Evolutionary conservation across 2,888 invertebrate species (phyloP), one percentile per base, ranked within the genome.

Genomic region (Dioctria rufipes): DNA sequence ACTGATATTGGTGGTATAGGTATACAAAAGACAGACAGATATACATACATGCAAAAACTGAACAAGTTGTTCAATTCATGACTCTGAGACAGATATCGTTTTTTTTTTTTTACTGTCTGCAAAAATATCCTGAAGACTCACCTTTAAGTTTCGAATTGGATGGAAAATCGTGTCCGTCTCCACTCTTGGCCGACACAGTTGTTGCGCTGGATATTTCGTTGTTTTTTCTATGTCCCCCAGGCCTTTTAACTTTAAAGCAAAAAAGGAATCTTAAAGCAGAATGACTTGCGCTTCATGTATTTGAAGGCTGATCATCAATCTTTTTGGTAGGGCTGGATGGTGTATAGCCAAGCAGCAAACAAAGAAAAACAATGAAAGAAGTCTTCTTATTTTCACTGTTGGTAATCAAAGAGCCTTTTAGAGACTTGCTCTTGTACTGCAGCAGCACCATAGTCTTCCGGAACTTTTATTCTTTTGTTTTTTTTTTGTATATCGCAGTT

Each of bases 281-380:
- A 78, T 78, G 78, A 78, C 65, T 78, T 65, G 69, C 25, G 25
- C 69, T 78, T 78, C 78, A 78, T 46, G 78, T 66, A 65, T 66
- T 66, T 78, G 78, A 78, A 66, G 66, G 13, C 40, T 78, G 78
- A 66, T 78, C 78, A 78, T 78, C 78, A 78, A 78, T 78, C 78
- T 78, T 78, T 40, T 13, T 13, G 40, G 11, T 25, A 25, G 25
- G 25, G 25, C 25, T 25, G 25, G 25, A 25, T 25, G 25, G 25
- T 25, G 25, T 25, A 25, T 25, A 25, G 25, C 25, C 25, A 25
- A 2, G 25, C 25, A 25, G 1, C 25, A 25, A 25, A 25, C 25
- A 25, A 25, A 25, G 13, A 73, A 73, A 73, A 73, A 73, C 6
- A 54, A 58, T n/a, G 54, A 60, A 60, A 3, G 61, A 4, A 61